Base-by-base conservation (phyloP, 2,888 invertebrate genomes). In the Phyllotreta cruciferae region DNA sequence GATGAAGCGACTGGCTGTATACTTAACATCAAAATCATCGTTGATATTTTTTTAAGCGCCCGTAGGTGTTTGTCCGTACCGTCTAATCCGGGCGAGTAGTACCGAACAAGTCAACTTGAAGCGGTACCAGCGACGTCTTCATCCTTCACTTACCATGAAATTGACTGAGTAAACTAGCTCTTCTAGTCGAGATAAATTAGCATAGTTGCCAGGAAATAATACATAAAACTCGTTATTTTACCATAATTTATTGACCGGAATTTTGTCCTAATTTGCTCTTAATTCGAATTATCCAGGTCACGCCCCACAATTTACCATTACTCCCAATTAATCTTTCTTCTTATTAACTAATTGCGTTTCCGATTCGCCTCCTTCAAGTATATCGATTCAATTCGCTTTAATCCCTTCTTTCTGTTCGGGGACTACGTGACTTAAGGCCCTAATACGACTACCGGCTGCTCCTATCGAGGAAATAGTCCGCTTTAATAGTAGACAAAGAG, bases 401-500 rank as follows among this genome's bases (percentile, higher is more conserved):
- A 24, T 24, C 24, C 24, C 24, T 24, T 24, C 24, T 24, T 24
- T 24, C 24, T 24, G 24, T 24, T 24, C 11, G 42, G n/a, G 10
- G 11, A 35, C 37, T 56, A 44, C 35, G 11, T 35, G 36, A 36
- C 10, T 45, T n/a, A 24, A 24, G 24, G 24, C 24, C 34, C 6
- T 34, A 44, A 44, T 14, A 44, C 9, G 44, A 47, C 13, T 6
- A 47, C 5, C 47, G 34, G 47, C 24, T 47, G 47, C 34, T 47
- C 24, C 4, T 34, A 34, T 9, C 6, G 34, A 47, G 47, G 13
- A 47, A 47, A 34, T 47, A 47, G 47, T 24, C 9, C 24, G n/a
- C 47, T 44, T 44, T 24, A 24, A 14, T 24, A 14, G 8, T 47
- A 47, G 47, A 47, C 47, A 47, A 44, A 47, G 47, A 14, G 24